Evolutionary conservation across 2,797 vertebrate species (phyloP).

Genomic region (Enteromius radiatus): DNA sequence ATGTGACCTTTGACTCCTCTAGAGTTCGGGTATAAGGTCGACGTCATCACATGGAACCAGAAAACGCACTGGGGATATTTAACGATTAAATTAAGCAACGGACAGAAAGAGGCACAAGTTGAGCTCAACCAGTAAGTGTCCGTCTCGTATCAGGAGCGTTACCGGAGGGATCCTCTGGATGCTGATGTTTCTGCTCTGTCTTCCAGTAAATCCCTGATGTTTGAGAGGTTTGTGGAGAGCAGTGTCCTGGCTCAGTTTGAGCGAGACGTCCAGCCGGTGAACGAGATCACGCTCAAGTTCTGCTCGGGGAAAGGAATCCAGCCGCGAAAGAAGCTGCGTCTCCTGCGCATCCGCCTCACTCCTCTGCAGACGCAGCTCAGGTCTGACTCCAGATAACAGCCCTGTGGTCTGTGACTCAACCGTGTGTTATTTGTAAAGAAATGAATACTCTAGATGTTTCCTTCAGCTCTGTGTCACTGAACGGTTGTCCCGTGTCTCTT

Average conservation of each 20-base stretch:
- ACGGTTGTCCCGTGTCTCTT: neutral
- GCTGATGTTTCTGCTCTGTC: neutral
- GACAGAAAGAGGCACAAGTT: slow-evolving; percentile 64
- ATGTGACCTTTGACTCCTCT: slow-evolving; percentile 2
- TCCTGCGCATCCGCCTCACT: slow-evolving; percentile 73
- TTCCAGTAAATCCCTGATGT: slow-evolving; percentile 68
- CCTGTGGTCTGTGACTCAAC: neutral
- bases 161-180: neutral
- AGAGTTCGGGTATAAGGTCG: slow-evolving; percentile 74
- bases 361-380: slow-evolving; percentile 63
- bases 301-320: slow-evolving; percentile 61
- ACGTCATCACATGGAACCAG: slow-evolving; percentile 77
- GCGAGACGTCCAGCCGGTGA: slow-evolving; percentile 63
- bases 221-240: slow-evolving; percentile 68
- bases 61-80: slow-evolving; percentile 70
- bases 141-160: too few species aligned
- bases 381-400: slow-evolving; percentile 52
- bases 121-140: slow-evolving; percentile 75
- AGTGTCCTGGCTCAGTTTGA: slow-evolving; percentile 74
- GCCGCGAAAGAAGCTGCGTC: slow-evolving; percentile 72
- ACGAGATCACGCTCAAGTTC: slow-evolving; percentile 72
- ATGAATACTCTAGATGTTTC: neutral
- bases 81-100: slow-evolving; percentile 70
- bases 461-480: neutral
- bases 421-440: neutral